Percentiles rank a stretch among this genome's conserved stretches.
phyloP scores from a whole-genome alignment of 2,888 invertebrate species.

The Brachycybe producta region DNA sequence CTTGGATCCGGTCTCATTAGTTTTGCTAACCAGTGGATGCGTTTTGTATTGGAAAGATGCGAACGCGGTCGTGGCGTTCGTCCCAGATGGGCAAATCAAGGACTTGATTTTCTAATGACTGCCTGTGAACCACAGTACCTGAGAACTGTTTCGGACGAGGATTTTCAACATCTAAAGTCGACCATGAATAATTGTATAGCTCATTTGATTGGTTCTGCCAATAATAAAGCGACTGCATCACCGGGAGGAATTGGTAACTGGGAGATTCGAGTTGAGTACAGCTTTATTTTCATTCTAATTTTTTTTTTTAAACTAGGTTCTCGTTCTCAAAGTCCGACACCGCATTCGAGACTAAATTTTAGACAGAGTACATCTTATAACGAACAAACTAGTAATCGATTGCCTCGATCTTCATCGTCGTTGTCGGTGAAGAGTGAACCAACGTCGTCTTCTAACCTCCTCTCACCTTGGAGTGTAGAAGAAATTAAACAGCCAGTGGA shows the following conservation, averaged over 20 bases:
- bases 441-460: not conserved
- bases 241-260: not conserved
- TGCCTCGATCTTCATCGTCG: conserved; percentile 3
- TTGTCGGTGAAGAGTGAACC: not conserved
- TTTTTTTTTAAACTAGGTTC: conserved; percentile 8
- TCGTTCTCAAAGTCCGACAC: conserved; percentile 17
- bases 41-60: conserved; percentile 68
- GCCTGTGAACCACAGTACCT: conserved; percentile 76
- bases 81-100: conserved; percentile 79
- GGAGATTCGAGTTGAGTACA: not conserved
- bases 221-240: conserved; percentile 3
- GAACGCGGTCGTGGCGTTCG: conserved; percentile 66
- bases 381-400: conserved; percentile 1
- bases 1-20: conserved; percentile 49
- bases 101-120: conserved; percentile 69
- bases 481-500: too few species aligned
- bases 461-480: too few species aligned
- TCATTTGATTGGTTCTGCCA: conserved; percentile 63
- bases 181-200: conserved; percentile 74
- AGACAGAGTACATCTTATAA: conserved; percentile 13
- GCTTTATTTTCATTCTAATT: not conserved
- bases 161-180: conserved; percentile 54
- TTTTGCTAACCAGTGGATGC: conserved; percentile 77
- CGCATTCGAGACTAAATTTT: conserved; percentile 12
- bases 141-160: conserved; percentile 55